Percentiles rank a stretch among this genome's conserved stretches.
These are phyloP conservation scores for Ornithorhynchus anatinus DNA, from an alignment of 2,113 vertebrate genomes.

Conservation along the genomic window DNA sequence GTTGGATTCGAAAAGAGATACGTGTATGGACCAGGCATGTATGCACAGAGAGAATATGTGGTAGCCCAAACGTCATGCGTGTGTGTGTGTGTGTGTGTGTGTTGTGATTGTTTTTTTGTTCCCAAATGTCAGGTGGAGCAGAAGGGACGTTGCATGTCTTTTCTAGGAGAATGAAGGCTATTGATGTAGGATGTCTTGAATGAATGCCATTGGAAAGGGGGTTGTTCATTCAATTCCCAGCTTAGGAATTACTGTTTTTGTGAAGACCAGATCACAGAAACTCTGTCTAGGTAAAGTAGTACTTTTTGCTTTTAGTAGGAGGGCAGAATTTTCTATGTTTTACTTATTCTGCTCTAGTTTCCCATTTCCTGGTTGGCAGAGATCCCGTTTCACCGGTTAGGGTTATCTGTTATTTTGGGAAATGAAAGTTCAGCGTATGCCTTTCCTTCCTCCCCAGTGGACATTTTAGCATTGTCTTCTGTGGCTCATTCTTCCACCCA, in stretches of 20 bases:
- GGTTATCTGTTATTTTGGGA: slow-evolving; percentile 14
- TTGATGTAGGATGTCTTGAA: not conserved
- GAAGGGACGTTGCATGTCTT: not conserved
- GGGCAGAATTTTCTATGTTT: slow-evolving; percentile 7
- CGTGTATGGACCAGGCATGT: not conserved
- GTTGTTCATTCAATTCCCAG: not conserved
- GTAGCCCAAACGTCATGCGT: not conserved
- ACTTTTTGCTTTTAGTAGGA: not conserved
- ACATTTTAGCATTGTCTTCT: slow-evolving; percentile 16
- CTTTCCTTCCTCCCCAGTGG: not conserved
- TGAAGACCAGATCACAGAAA: slow-evolving; percentile 7
- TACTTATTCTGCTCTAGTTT: slow-evolving; percentile 11
- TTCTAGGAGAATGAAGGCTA: not conserved
- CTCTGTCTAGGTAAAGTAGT: not conserved
- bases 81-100: not conserved
- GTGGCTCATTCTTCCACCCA: slow-evolving; percentile 15
- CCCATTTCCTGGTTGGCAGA: not conserved
- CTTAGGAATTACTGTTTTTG: slow-evolving; percentile 21
- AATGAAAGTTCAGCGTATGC: not conserved
- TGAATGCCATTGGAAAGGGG: not conserved
- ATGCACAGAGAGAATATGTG: fast-evolving
- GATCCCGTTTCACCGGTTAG: not conserved
- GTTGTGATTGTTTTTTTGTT: not conserved
- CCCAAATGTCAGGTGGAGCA: not conserved
- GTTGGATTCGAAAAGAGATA: not conserved